Conservation (phyloP, 2,797 vertebrate species). For the Picus viridis region DNA sequence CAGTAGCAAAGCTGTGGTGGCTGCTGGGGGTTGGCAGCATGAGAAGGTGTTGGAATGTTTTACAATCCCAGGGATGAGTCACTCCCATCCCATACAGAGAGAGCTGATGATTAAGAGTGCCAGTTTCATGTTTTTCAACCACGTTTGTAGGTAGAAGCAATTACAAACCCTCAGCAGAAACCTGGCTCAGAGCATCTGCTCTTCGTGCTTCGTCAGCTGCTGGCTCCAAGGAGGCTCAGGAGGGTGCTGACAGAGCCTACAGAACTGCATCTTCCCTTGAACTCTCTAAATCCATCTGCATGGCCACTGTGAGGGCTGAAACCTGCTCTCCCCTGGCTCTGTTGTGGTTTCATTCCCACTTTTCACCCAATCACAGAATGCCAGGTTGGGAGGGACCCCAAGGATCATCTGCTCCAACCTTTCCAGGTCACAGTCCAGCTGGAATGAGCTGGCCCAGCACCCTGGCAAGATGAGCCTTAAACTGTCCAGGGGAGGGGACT, state of each 20-base stretch:
- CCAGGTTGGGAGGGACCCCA: too few relatives aligned
- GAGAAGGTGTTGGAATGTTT: not conserved
- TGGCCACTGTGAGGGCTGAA: not conserved
- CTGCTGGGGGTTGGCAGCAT: constrained; percentile 9
- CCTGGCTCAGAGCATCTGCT: constrained; percentile 4
- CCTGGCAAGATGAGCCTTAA: too few relatives aligned
- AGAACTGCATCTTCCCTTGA: not conserved
- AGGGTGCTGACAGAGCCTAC: not conserved
- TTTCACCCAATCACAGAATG: too few relatives aligned
- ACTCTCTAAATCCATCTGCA: not conserved
- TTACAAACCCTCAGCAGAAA: not conserved
- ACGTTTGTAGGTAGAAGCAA: constrained; percentile 9
- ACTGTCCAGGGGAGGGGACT: too few relatives aligned
- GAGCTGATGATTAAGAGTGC: not conserved
- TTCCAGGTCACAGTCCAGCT: too few relatives aligned
- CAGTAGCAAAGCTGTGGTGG: not conserved
- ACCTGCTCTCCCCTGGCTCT: not conserved
- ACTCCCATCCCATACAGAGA: not conserved
- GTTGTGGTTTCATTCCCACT: not conserved
- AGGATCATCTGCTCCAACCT: too few relatives aligned
- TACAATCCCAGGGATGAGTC: not conserved
- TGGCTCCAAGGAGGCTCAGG: not conserved
- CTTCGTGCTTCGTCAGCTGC: not conserved
- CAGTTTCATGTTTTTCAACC: not conserved
- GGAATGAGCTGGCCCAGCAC: too few relatives aligned